phyloP scores from a whole-genome alignment of 1,140 invertebrate species.

The Eciton burchellii region DNA sequence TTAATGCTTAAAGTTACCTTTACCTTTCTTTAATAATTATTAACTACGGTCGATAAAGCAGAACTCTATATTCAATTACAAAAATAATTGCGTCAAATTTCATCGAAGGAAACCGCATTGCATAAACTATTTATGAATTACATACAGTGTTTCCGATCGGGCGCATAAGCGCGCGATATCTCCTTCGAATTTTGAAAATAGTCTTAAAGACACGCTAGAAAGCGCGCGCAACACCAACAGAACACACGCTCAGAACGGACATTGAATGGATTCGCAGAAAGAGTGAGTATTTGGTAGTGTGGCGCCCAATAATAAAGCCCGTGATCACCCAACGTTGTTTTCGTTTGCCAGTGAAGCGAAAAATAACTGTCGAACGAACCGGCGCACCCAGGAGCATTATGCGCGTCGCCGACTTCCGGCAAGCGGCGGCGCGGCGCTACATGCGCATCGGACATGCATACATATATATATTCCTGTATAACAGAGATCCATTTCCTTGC shows the following conservation, averaged over 20 bases:
- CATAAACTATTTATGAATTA: no score
- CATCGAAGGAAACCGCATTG: no score
- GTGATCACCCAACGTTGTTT: slow-evolving; percentile 77
- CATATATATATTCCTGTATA: slow-evolving; percentile 53
- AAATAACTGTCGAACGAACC: slow-evolving; percentile 77
- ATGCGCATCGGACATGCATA: slow-evolving; percentile 49
- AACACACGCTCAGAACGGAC: not conserved
- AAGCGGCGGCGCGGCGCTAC: slow-evolving; percentile 65
- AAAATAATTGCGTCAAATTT: no score
- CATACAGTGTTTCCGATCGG: no score
- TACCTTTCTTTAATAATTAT: not conserved
- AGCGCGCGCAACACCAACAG: not conserved
- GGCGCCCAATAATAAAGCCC: not conserved
- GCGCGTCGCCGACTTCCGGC: slow-evolving; percentile 80
- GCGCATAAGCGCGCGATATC: no score
- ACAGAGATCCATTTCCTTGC: slow-evolving; percentile 79
- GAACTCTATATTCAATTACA: not conserved
- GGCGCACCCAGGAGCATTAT: slow-evolving; percentile 83
- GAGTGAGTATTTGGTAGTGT: not conserved
- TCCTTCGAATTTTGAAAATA: no score
- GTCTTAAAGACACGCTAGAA: not conserved
- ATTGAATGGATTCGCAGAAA: not conserved
- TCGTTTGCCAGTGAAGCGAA: slow-evolving; percentile 85
- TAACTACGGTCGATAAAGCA: not conserved
- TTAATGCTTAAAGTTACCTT: no score